Evolutionary conservation across 2,113 vertebrate species (phyloP), one percentile per base, ranked within the genome.

Genomic region (Rhinopomastus cyanomelas): DNA sequence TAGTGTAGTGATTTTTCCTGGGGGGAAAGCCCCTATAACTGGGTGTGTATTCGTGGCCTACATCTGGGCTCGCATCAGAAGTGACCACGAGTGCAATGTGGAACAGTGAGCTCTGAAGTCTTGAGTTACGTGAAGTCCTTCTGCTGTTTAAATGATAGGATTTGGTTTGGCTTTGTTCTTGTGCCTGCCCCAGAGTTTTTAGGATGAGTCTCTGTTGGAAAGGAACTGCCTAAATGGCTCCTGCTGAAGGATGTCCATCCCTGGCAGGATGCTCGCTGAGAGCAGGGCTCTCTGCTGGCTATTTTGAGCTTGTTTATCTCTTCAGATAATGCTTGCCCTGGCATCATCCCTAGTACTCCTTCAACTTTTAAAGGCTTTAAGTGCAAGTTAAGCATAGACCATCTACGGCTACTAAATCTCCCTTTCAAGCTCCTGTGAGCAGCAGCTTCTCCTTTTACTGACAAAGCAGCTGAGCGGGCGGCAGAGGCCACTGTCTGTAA

Each of bases 251-350:
- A 51, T 85, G 1, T 13, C 13, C 0, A 0, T 55, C 57, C 22
- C 29, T 0, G 4, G 52, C 72, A 7, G 29, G 56, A 80, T 34
- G 72, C 78, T 81, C 1, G 0, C 66, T 30, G 59, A 16, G 66
- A 42, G 12, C 32, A 8, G 29, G 60, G 61, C 56, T 55, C 61
- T 68, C 67, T 55, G 51, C 71, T 0, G 8, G 64, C 91, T 95
- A 94, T 94, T 95, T 94, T 95, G 56, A 88, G 93, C 77, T 90
- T 61, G 11, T 95, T 92, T 94, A 81, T 94, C 92, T 90, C 52
- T 53, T 39, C 30, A 87, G 92, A 81, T 96, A 96, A 94, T 95
- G 95, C 94, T 95, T 75, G 85, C 71, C 85, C 94, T 95, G 95
- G 93, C 94, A 93, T 89, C 87, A 4, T 69, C 80, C 13, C 1